These are phyloP conservation scores for Hyperoodon ampullatus DNA, from an alignment of 2,113 vertebrate species.

Conservation along the genomic window DNA sequence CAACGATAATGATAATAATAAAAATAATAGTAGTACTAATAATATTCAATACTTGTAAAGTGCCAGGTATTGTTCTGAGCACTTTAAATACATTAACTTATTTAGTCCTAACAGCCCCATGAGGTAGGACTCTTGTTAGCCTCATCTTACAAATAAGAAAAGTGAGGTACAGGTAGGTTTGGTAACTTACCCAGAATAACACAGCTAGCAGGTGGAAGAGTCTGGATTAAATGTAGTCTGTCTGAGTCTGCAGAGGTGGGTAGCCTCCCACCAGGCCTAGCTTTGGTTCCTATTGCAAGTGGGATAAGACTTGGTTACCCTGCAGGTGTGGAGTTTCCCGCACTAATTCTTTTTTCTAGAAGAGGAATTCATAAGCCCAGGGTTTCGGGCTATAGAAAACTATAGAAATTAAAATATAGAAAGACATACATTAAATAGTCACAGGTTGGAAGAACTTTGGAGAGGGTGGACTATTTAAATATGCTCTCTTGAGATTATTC, in stretches of 20 bases:
- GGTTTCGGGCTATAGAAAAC: neutral
- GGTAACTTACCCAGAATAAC: neutral
- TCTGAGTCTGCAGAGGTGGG: too few species aligned
- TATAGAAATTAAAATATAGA: neutral
- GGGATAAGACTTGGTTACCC: neutral
- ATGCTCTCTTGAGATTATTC: neutral
- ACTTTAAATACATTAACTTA: neutral
- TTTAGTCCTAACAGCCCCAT: neutral
- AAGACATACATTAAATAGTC: neutral
- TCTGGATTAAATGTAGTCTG: too few species aligned
- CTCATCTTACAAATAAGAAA: neutral
- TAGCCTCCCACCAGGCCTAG: neutral
- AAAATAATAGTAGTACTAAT: neutral
- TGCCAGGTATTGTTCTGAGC: neutral
- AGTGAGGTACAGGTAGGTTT: neutral
- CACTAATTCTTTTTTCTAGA: neutral
- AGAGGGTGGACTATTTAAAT: slow-evolving; percentile 37
- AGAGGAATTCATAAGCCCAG: neutral
- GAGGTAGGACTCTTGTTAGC: neutral
- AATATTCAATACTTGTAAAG: neutral
- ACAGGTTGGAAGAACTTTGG: neutral
- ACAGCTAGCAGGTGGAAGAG: neutral
- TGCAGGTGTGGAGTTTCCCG: neutral
- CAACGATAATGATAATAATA: neutral
- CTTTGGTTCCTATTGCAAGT: too few species aligned